phyloP scores from a whole-genome alignment of 1,140 invertebrate genomes.

The Daktulosphaira vitifoliae region DNA sequence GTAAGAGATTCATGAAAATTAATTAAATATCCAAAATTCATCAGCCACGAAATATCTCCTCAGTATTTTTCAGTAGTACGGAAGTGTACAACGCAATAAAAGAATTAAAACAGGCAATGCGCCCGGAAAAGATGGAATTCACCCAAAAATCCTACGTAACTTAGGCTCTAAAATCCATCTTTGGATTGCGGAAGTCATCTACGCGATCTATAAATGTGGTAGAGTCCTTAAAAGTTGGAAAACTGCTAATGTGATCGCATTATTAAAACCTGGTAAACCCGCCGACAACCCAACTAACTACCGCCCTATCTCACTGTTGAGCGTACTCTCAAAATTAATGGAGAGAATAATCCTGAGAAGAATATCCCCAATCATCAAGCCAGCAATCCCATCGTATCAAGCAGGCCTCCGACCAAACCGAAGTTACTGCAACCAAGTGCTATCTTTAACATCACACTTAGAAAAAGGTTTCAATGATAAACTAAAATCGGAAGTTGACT shows the following conservation, averaged over 20 bases:
- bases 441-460: constrained; percentile 28
- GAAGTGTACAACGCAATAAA: background rate
- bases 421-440: constrained; percentile 27
- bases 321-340: constrained; percentile 39
- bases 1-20: too few relatives aligned
- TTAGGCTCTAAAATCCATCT: background rate
- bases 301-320: constrained; percentile 42
- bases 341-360: constrained; percentile 39
- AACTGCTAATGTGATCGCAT: constrained; percentile 41
- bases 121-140: background rate
- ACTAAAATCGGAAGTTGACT: constrained; percentile 29
- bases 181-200: constrained; percentile 14
- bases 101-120: background rate
- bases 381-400: background rate
- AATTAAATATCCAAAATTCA: background rate
- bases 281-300: constrained; percentile 39
- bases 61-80: background rate
- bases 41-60: background rate
- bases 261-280: constrained; percentile 40
- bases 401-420: constrained; percentile 4
- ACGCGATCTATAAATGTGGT: constrained; percentile 16
- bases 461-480: constrained; percentile 27
- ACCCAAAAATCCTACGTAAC: background rate
- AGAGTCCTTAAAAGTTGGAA: constrained; percentile 41
- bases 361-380: constrained; percentile 19